Evolutionary conservation across 2,888 invertebrate genomes (phyloP), one percentile per base, ranked within the genome.

Genomic region (Monochamus alternatus): DNA sequence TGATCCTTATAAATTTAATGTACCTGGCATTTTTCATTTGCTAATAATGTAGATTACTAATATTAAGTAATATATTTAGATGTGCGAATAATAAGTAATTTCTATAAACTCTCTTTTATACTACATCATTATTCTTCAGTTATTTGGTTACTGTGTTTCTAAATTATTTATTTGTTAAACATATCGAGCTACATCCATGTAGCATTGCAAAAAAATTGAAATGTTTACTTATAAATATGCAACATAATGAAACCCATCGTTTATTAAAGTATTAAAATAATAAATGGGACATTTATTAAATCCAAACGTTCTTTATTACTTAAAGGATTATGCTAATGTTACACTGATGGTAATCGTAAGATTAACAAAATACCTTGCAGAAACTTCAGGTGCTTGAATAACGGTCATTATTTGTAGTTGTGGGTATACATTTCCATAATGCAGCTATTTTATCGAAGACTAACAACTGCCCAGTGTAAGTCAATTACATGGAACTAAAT

Each of bases 261-360:
- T 31, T 72, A 63, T 64, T 72, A 63, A 12, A 38, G 51, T 64
- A 72, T 72, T 72, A 72, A 38, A 30, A 72, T 64, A 62, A 72
- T 63, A 55, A 72, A 64, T 64, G 32, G 52, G 63, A 32, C 63
- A 64, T 72, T 72, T 64, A 52, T 63, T 63, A 72, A 14, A 31
- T 44, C 63, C 62, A 63, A 71, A 47, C 63, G 7, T 9, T 51
- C 14, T 52, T 72, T 72, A 64, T 51, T 55, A 7, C 43, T 3
- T 64, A 12, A 43, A 44, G 22, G 1, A 68, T 68, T 44, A 68
- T 63, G 64, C 32, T 72, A 72, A 72, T 72, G 63, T n/a, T 72
- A 38, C 38, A 64, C 14, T 55, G 52, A 30, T 51, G 47, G 64
- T 72, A 63, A 72, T 63, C 63, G 32, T 44, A 63, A 32, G 58